phyloP scores from a whole-genome alignment of 2,888 invertebrate species.

The Drosophila gaucha region DNA sequence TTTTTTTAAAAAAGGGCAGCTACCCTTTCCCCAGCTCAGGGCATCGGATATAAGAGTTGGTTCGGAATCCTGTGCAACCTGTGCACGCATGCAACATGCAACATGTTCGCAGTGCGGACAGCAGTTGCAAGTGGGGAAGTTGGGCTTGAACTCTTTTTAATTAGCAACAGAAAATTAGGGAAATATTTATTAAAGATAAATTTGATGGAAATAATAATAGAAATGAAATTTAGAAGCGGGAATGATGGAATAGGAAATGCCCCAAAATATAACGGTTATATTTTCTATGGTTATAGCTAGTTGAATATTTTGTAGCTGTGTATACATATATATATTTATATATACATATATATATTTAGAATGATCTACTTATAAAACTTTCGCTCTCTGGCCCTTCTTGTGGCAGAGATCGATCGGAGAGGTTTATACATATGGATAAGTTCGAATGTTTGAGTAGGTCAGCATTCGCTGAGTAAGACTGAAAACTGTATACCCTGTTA shows the following conservation, averaged over 20 bases:
- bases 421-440: too few relatives aligned
- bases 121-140: conserved; percentile 1
- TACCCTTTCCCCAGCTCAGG: not conserved
- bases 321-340: too few relatives aligned
- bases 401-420: too few relatives aligned
- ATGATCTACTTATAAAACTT: too few relatives aligned
- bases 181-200: not conserved
- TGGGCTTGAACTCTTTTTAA: not conserved
- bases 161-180: not conserved
- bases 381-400: too few relatives aligned
- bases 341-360: too few relatives aligned
- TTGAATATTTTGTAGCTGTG: too few relatives aligned
- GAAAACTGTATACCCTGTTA: too few relatives aligned
- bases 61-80: conserved; percentile 19
- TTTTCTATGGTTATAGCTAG: too few relatives aligned
- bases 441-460: too few relatives aligned
- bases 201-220: not conserved
- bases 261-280: too few relatives aligned
- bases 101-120: conserved; percentile 18
- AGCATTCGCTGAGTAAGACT: too few relatives aligned
- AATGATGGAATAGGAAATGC: not conserved
- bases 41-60: not conserved
- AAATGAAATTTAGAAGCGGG: not conserved
- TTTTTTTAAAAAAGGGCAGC: conserved; percentile 21
- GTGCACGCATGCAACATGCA: conserved; percentile 20